Evolutionary conservation across 2,113 vertebrate genomes (phyloP).

Genomic region (Varanus komodoensis): DNA sequence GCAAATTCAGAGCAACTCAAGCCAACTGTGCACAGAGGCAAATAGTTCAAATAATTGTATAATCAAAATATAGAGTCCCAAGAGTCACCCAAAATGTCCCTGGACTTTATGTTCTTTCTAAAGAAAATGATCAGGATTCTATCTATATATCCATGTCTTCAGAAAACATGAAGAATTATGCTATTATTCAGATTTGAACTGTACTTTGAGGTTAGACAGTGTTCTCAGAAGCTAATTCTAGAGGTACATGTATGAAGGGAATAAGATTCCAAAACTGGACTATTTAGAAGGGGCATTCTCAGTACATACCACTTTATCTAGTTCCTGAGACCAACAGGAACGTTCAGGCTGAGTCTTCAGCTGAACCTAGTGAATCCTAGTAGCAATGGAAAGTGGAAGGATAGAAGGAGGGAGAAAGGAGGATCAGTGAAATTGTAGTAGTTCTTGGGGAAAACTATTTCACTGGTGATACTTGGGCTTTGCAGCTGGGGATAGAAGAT

Average conservation of each 20-base stretch:
- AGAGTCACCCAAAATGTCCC: neutral
- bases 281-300: neutral
- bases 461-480: neutral
- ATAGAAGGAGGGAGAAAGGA: neutral
- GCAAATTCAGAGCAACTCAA: constrained; percentile 1
- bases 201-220: neutral
- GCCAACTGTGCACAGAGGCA: constrained; percentile 27
- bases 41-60: constrained; percentile 1
- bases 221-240: neutral
- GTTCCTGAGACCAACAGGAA: neutral
- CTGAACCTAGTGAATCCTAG: neutral
- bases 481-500: neutral
- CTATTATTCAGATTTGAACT: neutral
- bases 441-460: neutral
- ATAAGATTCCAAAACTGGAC: neutral
- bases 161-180: neutral
- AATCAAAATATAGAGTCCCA: neutral
- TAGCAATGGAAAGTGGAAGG: neutral
- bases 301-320: neutral
- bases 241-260: neutral
- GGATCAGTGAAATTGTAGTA: neutral
- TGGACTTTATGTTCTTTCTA: neutral
- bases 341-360: neutral
- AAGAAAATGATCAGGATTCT: neutral
- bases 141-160: neutral